A percentile compares a stretch with the other conserved stretches of the same genome.
Conservation (phyloP, 2,888 invertebrate species). For the Sesia apiformis region DNA sequence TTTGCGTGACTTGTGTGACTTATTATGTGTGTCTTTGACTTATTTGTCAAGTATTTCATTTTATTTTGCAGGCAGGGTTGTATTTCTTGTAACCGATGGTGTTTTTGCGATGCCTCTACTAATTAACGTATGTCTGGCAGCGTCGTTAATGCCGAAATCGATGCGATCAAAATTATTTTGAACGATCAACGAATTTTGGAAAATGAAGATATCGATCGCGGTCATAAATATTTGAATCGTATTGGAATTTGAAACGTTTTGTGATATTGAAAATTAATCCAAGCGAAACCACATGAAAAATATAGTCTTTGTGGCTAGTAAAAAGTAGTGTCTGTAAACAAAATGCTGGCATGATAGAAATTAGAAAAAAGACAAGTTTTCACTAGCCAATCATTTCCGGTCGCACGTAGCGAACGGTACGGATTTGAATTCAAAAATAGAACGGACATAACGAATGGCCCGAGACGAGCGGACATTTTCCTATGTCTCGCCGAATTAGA, state of each 20-base stretch:
- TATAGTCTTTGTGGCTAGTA: neutral
- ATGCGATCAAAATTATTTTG: no score
- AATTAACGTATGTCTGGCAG: no score
- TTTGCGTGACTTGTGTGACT: no score
- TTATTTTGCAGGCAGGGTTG: no score
- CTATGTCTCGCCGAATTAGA: slow-evolving; percentile 18
- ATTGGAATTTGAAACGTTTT: no score
- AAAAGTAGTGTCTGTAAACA: neutral
- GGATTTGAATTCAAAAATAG: slow-evolving; percentile 30
- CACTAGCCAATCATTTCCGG: slow-evolving; percentile 44
- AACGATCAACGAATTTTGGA: neutral
- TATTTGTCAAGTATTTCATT: no score
- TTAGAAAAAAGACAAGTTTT: slow-evolving; percentile 5
- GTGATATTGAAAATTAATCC: no score
- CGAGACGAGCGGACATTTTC: slow-evolving; percentile 17
- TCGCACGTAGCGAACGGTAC: slow-evolving; percentile 12
- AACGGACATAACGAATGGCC: slow-evolving; percentile 16
- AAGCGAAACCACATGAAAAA: neutral
- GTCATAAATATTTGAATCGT: neutral
- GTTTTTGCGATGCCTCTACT: no score
- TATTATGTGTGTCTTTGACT: no score
- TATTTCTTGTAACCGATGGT: no score
- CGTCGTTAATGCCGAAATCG: no score
- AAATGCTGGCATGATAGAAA: neutral
- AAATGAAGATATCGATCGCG: neutral